Conservation (phyloP, 2,797 vertebrate genomes). For the Acrossocheilus fasciatus region DNA sequence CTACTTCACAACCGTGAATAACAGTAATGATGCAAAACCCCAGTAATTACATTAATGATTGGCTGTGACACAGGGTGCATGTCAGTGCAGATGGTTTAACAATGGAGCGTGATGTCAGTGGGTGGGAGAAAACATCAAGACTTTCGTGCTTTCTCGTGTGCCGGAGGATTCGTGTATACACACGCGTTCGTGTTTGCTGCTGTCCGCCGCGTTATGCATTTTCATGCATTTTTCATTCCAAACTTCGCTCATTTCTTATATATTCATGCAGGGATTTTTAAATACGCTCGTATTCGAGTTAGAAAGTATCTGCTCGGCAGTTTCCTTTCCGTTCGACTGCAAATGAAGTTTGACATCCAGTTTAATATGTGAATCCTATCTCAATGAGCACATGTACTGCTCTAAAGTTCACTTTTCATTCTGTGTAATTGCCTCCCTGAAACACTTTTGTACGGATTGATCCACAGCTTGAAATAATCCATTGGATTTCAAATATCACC, state of each 20-base stretch:
- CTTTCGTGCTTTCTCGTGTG: conserved; percentile 8
- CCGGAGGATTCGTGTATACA: not conserved
- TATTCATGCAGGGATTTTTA: conserved; percentile 11
- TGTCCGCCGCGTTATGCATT: not conserved
- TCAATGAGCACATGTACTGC: conserved; percentile 63
- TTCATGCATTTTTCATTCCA: conserved; percentile 24
- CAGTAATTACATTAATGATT: conserved; percentile 60
- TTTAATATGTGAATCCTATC: conserved; percentile 72
- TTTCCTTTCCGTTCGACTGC: conserved; percentile 60
- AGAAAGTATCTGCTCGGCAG: conserved; percentile 27
- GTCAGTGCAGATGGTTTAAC: conserved; percentile 59
- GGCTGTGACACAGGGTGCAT: conserved; percentile 53
- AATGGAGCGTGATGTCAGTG: conserved; percentile 46
- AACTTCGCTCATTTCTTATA: not conserved
- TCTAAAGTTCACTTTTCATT: conserved; percentile 58
- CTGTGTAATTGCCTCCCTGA: conserved; percentile 59
- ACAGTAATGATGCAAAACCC: conserved; percentile 60
- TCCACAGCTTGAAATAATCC: conserved; percentile 59
- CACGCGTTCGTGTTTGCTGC: not conserved
- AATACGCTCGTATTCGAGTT: not conserved
- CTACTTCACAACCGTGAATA: conserved; percentile 52
- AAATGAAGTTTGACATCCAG: conserved; percentile 67
- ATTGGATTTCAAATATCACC: conserved; percentile 54
- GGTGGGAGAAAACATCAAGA: conserved; percentile 31
- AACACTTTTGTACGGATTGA: conserved; percentile 59